Conservation (phyloP, 2,888 invertebrate genomes). For the Helobdella robusta region DNA sequence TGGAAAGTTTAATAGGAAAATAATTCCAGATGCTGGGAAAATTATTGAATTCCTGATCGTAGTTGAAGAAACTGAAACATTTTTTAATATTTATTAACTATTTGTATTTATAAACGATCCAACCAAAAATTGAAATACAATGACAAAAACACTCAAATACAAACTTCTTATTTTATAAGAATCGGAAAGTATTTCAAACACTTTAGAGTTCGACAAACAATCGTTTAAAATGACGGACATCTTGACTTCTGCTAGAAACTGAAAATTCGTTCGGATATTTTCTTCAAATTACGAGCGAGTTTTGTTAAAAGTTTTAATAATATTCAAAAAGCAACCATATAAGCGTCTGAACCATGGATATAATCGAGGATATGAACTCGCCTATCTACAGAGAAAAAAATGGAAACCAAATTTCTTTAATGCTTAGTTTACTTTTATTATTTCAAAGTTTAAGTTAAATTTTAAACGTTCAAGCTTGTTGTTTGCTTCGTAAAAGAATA, state of each 20-base stretch:
- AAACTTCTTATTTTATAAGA: constrained; percentile 10
- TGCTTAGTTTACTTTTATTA: background rate
- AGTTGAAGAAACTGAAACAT: background rate
- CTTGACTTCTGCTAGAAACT: background rate
- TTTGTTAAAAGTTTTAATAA: no score
- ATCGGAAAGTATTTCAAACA: background rate
- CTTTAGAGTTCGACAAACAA: background rate
- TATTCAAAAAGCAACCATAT: no score
- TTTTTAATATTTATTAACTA: no score
- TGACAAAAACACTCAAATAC: background rate
- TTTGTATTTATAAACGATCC: no score
- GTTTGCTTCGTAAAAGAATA: no score
- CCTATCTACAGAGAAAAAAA: background rate
- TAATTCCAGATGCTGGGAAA: constrained; percentile 14
- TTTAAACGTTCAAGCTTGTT: background rate
- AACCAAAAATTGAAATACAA: background rate
- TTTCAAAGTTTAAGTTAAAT: background rate
- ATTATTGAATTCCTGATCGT: constrained; percentile 9
- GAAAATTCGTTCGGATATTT: background rate
- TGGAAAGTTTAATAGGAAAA: no score
- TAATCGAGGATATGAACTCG: no score
- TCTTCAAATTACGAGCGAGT: no score
- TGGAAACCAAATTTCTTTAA: background rate
- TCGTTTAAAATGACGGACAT: background rate
- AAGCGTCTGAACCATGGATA: no score